phyloP scores from a whole-genome alignment of 2,797 vertebrate species.

The Amphiprion clarkii region DNA sequence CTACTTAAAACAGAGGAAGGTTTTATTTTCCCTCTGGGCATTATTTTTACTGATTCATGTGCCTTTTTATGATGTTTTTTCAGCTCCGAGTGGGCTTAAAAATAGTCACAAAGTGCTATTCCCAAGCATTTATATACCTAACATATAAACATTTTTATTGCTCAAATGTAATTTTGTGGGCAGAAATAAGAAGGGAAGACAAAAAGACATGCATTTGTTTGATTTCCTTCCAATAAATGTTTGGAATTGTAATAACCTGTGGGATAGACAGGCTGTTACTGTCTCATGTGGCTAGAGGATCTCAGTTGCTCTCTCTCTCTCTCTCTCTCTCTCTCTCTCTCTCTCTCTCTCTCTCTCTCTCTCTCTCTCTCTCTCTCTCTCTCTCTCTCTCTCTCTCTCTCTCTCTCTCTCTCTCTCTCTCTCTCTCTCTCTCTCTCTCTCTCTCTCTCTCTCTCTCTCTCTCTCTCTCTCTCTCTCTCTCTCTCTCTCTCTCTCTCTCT shows the following conservation, averaged over 20 bases:
- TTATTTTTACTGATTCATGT: conserved; percentile 78
- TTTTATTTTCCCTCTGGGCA: conserved; percentile 66
- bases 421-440: conserved; percentile 63
- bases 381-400: conserved; percentile 58
- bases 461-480: conserved; percentile 63
- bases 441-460: conserved; percentile 63
- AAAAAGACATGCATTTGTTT: conserved; percentile 72
- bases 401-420: conserved; percentile 60
- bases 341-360: conserved; percentile 58
- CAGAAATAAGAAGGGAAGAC: conserved; percentile 62
- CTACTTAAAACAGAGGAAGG: conserved; percentile 68
- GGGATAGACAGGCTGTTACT: conserved; percentile 66
- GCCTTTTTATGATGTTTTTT: conserved; percentile 78
- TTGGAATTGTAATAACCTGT: conserved; percentile 77
- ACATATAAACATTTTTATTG: conserved; percentile 80
- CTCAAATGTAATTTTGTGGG: conserved; percentile 78
- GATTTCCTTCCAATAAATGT: conserved; percentile 84
- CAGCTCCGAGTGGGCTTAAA: conserved; percentile 63
- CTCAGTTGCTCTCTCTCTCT: conserved; percentile 59
- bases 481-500: conserved; percentile 40
- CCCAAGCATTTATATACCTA: conserved; percentile 72
- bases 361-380: conserved; percentile 59
- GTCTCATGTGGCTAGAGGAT: conserved; percentile 80
- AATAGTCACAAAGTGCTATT: conserved; percentile 77
- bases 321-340: conserved; percentile 59